Base-by-base conservation (phyloP, 1,140 invertebrate species). In the Ectropis grisescens region DNA sequence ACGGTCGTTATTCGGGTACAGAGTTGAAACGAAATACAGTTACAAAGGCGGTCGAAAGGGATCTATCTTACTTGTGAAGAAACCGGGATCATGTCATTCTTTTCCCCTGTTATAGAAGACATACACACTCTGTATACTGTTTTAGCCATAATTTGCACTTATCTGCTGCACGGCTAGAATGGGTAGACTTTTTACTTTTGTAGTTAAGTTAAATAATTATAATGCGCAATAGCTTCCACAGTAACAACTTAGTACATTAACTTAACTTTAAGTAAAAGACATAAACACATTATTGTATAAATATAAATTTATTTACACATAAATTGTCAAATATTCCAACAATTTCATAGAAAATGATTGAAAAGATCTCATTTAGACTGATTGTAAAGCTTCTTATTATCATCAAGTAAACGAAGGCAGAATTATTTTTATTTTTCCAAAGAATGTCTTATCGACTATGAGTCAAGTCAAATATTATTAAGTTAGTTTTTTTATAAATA, bases 61-160 rank as follows among this genome's bases (percentile, higher is more conserved):
- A 22, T 22, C n/a, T n/a, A n/a, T n/a, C 19, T 22, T 22, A 22
- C 19, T 22, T 22, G 4, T 19, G 33, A 44, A 36, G 15, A 36
- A 36, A 36, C 33, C 33, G 26, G 26, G 30, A 35, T 34, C 16
- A 34, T 43, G 33, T 40, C 30, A 27, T 43, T 48, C 16, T 33
- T 40, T 37, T 48, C 41, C 14, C 33, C 46, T 40, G 22, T 32
- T 37, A 10, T n/a, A n/a, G n/a, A n/a, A n/a, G n/a, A n/a, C n/a
- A n/a, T n/a, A n/a, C n/a, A n/a, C n/a, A n/a, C n/a, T 39, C 15
- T 37, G 13, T 29, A 36, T 29, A 36, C n/a, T n/a, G n/a, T n/a
- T n/a, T 36, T 14, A 36, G 26, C 11, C 24, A 45, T 45, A 36
- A 45, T 45, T 24, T 28, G 35, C 22, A 32, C 42, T 38, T 30